Base-by-base conservation (phyloP, 2,797 vertebrate species). In the Protonibea diacanthus region DNA sequence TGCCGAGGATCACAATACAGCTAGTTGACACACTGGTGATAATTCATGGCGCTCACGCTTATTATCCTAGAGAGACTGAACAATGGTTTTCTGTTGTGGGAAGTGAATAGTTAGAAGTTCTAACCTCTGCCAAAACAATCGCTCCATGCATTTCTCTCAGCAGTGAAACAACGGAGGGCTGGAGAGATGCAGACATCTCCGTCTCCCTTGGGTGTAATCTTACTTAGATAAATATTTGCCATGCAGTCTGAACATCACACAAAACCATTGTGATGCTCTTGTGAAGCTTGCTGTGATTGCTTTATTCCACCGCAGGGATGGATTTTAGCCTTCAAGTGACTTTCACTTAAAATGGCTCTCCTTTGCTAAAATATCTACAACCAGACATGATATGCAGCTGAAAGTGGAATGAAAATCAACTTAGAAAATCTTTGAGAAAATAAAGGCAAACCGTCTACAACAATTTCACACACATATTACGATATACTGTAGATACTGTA, bases 191-290 rank as follows among this genome's bases (percentile, higher is more conserved):
- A 90, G 81, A 88, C 89, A 53, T 93, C 89, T 80, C 81, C 2
- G 20, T 81, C 85, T 92, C 88, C 86, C 85, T 86, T 72, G 83
- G 86, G 87, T 85, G 74, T 91, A 91, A 91, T 91, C 81, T 82
- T 86, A 93, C 87, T 92, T 81, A 79, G 80, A 91, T 90, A 93
- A 94, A 94, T 91, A 94, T 94, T 94, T 93, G 87, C 87, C 51
- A 70, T 87, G 87, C 83, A 61, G 84, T 82, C 88, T 88, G 83
- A 93, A 81, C 84, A 86, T 92, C 87, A 90, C 81, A 92, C 81
- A 91, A 78, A 88, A 86, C 79, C 83, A 82, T 77, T 90, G 85
- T 86, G 87, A 86, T 85, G 80, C 86, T 83, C 75, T 78, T 75
- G 67, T 81, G 74, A 80, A 59, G 80, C 63, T 88, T 60, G 71